Conservation (phyloP, 1,140 invertebrate genomes). For the Argopecten irradians region DNA sequence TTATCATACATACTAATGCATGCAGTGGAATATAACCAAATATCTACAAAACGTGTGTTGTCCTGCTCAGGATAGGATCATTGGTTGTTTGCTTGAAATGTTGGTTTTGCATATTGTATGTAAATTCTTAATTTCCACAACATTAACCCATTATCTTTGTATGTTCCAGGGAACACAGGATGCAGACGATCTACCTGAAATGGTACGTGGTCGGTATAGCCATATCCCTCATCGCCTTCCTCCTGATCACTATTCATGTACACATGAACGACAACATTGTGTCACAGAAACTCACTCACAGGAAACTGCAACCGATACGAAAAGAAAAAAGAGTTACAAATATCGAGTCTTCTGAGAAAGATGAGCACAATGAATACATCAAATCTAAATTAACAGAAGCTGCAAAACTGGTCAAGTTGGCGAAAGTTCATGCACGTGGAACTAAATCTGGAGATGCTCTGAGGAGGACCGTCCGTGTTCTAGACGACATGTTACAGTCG, state of each 20-base stretch:
- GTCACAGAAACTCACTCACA: neutral
- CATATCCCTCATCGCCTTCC: neutral
- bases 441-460: slow-evolving; percentile 45
- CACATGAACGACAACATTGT: neutral
- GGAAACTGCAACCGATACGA: neutral
- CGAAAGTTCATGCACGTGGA: slow-evolving; percentile 50
- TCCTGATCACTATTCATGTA: neutral
- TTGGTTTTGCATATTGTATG: too few relatives aligned
- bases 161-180: neutral
- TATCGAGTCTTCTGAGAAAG: neutral
- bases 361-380: neutral
- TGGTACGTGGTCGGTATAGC: neutral
- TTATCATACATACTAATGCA: too few relatives aligned
- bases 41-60: too few relatives aligned
- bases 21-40: too few relatives aligned
- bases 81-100: too few relatives aligned
- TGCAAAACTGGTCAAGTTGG: neutral
- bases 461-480: slow-evolving; percentile 7
- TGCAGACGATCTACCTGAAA: slow-evolving; percentile 3
- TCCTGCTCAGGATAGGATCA: too few relatives aligned
- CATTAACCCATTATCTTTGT: neutral
- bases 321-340: neutral
- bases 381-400: neutral
- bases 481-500: slow-evolving; percentile 29
- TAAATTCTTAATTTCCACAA: too few relatives aligned